A percentile compares a stretch with the other conserved stretches of the same genome.
Conservation (phyloP, 2,888 invertebrate genomes). For the Polydrusus pterygomalis region DNA sequence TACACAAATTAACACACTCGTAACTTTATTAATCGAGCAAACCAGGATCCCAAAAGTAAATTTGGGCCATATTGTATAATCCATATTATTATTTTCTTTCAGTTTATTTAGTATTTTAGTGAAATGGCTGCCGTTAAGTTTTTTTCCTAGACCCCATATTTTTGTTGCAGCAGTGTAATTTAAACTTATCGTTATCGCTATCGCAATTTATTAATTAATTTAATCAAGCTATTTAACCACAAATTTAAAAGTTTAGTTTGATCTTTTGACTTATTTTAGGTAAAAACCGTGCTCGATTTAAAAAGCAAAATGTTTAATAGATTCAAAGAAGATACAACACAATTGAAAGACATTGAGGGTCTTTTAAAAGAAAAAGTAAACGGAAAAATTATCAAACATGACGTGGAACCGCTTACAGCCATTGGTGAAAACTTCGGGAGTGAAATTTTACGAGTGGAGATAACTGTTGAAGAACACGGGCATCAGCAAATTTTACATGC, state of each 20-base stretch:
- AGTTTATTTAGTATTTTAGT: too few species aligned
- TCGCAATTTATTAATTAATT: neutral
- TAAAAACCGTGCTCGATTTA: neutral
- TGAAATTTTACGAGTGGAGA: slow-evolving; percentile 71
- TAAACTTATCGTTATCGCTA: slow-evolving; percentile 2
- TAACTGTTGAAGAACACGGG: slow-evolving; percentile 64
- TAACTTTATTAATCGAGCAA: too few species aligned
- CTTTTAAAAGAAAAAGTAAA: slow-evolving; percentile 22
- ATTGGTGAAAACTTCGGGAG: slow-evolving; percentile 79
- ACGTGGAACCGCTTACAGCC: slow-evolving; percentile 67
- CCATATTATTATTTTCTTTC: too few species aligned
- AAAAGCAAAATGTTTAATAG: slow-evolving; percentile 24
- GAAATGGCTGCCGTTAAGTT: too few species aligned
- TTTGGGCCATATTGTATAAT: too few species aligned
- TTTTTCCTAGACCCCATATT: too few species aligned
- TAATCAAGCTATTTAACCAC: neutral
- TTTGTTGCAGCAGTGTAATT: too few species aligned
- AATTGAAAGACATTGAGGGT: slow-evolving; percentile 36
- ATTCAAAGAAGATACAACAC: slow-evolving; percentile 39
- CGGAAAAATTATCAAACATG: slow-evolving; percentile 40
- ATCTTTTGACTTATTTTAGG: slow-evolving; percentile 1
- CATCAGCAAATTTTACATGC: slow-evolving; percentile 66
- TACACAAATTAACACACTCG: too few species aligned
- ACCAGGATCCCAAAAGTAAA: too few species aligned
- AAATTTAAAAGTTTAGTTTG: neutral